A percentile compares a stretch with the other conserved stretches of the same genome.
Evolutionary conservation across 2,888 invertebrate genomes (phyloP).

Genomic region (Temnothorax ravouxi): DNA sequence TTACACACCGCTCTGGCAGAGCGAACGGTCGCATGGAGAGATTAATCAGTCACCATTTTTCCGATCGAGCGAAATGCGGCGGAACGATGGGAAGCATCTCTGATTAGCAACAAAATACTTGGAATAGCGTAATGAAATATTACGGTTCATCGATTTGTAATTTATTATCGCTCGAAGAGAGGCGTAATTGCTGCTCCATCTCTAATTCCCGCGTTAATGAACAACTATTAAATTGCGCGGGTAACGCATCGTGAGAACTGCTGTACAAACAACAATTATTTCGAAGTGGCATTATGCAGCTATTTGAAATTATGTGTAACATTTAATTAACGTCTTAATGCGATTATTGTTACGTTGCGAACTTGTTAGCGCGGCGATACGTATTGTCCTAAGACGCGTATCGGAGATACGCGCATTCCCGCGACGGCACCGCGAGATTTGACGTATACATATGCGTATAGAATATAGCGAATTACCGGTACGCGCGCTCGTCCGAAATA

Average conservation of each 20-base stretch:
- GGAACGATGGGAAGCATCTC: slow-evolving; percentile 54
- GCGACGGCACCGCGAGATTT: slow-evolving; percentile 12
- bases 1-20: neutral
- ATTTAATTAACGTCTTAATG: slow-evolving; percentile 71
- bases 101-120: slow-evolving; percentile 74
- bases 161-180: slow-evolving; percentile 74
- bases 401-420: slow-evolving; percentile 6
- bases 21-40: slow-evolving; percentile 39
- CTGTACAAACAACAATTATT: slow-evolving; percentile 76
- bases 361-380: slow-evolving; percentile 63
- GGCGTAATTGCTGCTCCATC: slow-evolving; percentile 73
- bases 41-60: slow-evolving; percentile 58
- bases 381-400: slow-evolving; percentile 62
- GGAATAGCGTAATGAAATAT: slow-evolving; percentile 73
- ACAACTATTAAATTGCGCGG: slow-evolving; percentile 73
- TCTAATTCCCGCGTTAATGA: slow-evolving; percentile 74
- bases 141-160: slow-evolving; percentile 73
- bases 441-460: slow-evolving; percentile 20
- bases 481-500: slow-evolving; percentile 67
- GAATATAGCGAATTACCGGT: slow-evolving; percentile 47
- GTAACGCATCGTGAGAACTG: slow-evolving; percentile 67
- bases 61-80: slow-evolving; percentile 47
- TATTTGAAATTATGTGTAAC: slow-evolving; percentile 71
- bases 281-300: slow-evolving; percentile 65
- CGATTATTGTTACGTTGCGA: slow-evolving; percentile 66